Conservation (phyloP, 2,797 vertebrate genomes). For the Acrossocheilus wenchowensis region DNA sequence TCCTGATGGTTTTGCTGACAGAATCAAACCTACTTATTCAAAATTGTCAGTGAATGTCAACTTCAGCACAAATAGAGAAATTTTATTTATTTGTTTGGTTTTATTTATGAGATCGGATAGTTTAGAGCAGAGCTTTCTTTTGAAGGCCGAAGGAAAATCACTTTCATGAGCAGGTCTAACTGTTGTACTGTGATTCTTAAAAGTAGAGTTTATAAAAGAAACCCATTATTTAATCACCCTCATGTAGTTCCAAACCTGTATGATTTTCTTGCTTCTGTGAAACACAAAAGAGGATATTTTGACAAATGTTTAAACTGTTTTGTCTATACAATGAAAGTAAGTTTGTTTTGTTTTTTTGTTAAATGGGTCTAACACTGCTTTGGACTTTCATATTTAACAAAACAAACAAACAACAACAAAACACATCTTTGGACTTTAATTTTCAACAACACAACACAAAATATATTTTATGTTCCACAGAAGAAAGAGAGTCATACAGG, state of each 20-base stretch:
- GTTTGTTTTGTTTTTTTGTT: not conserved
- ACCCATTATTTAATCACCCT: not conserved
- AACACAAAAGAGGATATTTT: not conserved
- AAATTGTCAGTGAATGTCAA: slow-evolving; percentile 3
- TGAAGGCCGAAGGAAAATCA: not conserved
- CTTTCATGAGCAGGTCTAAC: not conserved
- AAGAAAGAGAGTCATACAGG: not conserved
- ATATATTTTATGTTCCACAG: not conserved
- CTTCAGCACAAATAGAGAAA: slow-evolving; percentile 10
- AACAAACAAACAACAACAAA: not conserved
- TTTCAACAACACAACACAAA: not conserved
- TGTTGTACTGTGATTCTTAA: not conserved
- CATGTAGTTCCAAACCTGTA: not conserved
- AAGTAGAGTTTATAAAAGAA: not conserved
- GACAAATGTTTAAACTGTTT: not conserved
- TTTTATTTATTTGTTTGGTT: not conserved
- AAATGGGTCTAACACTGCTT: not conserved
- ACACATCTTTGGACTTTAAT: not conserved
- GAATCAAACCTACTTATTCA: slow-evolving; percentile 16
- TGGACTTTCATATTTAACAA: not conserved
- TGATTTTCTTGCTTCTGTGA: not conserved
- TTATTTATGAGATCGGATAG: not conserved
- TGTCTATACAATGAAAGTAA: not conserved
- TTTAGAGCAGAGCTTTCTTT: not conserved
- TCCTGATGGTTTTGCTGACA: slow-evolving; percentile 11